Percentiles rank a stretch among this genome's conserved stretches.
Conservation (phyloP, 2,113 vertebrate genomes). For the Nycticryphes semicollaris region DNA sequence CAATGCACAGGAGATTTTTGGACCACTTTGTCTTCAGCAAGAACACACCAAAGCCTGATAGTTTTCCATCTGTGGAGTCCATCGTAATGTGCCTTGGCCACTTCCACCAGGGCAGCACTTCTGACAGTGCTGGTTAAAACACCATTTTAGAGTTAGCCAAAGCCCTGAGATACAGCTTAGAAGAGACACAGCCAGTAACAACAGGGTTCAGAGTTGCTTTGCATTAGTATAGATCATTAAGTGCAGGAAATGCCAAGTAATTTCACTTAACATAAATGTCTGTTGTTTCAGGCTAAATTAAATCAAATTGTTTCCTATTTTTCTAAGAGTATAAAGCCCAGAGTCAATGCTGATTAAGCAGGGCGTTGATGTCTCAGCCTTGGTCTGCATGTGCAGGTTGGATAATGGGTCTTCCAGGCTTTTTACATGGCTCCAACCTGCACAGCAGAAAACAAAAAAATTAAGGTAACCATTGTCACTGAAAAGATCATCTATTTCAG, state of each 20-base stretch:
- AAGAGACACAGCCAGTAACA: not conserved
- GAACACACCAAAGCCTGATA: not conserved
- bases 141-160: not conserved
- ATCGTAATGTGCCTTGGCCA: not conserved
- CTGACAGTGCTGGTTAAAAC: not conserved
- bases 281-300: not conserved
- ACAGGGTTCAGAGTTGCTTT: not conserved
- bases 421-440: not conserved
- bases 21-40: not conserved
- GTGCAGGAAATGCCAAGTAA: not conserved
- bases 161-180: not conserved
- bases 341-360: not conserved
- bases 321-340: not conserved
- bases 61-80: not conserved
- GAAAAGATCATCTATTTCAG: not conserved
- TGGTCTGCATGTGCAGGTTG: not conserved
- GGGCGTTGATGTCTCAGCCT: not conserved
- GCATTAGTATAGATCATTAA: not conserved
- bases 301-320: not conserved
- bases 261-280: not conserved
- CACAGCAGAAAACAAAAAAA: not conserved
- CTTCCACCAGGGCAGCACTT: not conserved
- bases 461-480: not conserved
- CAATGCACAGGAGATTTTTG: not conserved
- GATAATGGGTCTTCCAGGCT: not conserved